phyloP scores from a whole-genome alignment of 2,113 vertebrate genomes.

The Pholis gunnellus region DNA sequence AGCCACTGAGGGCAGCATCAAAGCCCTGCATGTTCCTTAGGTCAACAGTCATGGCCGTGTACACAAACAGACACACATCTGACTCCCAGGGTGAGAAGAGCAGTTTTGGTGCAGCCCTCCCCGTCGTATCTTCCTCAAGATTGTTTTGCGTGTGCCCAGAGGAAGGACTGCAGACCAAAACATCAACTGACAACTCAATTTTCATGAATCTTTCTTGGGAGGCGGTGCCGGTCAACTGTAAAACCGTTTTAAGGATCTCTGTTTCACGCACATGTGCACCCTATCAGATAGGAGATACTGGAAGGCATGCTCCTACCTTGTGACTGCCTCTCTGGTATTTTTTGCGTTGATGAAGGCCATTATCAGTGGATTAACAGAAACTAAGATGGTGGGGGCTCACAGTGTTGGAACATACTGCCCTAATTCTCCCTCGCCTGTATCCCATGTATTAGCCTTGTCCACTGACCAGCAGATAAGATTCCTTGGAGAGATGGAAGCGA shows the following conservation, averaged over 20 bases:
- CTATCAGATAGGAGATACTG: slow-evolving; percentile 45
- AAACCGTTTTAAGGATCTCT: slow-evolving; percentile 6
- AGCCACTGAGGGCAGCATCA: slow-evolving; percentile 62
- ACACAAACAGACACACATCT: slow-evolving; percentile 39
- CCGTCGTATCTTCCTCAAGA: slow-evolving; percentile 50
- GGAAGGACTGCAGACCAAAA: slow-evolving; percentile 47
- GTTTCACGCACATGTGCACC: slow-evolving; percentile 34
- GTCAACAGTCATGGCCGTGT: slow-evolving; percentile 64
- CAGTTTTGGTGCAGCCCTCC: slow-evolving; percentile 15
- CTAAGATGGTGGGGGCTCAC: slow-evolving; percentile 53
- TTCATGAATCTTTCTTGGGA: slow-evolving; percentile 1
- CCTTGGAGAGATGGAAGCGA: slow-evolving; percentile 39
- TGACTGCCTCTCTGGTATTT: slow-evolving; percentile 69
- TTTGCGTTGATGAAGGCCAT: slow-evolving; percentile 60
- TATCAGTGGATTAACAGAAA: slow-evolving; percentile 71
- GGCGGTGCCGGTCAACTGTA: neutral
- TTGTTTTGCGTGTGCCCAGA: slow-evolving; percentile 50
- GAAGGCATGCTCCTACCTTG: slow-evolving; percentile 48
- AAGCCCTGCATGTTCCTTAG: slow-evolving; percentile 58
- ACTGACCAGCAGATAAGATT: slow-evolving; percentile 57
- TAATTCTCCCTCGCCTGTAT: slow-evolving; percentile 42
- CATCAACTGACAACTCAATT: slow-evolving; percentile 42
- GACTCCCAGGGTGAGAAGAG: slow-evolving; percentile 38
- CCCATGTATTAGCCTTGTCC: slow-evolving; percentile 43
- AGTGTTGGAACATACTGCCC: slow-evolving; percentile 47